Base-by-base conservation (phyloP, 2,888 invertebrate species). In the Andrena praecox region DNA sequence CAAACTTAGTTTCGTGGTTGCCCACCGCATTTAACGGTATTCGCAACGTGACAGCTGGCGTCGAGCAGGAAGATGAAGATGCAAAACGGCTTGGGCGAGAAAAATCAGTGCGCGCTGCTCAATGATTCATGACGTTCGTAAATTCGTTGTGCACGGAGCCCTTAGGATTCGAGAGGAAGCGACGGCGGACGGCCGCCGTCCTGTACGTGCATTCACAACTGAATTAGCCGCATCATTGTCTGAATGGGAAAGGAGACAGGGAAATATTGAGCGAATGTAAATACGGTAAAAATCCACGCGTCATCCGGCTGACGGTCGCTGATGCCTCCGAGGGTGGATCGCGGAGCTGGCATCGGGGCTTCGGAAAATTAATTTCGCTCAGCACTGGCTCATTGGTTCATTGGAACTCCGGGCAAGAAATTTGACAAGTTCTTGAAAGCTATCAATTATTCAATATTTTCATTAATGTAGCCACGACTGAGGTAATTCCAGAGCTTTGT, bases 151-250 rank as follows among this genome's bases (percentile, higher is more conserved):
- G 56, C 42, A 59, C 54, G 12, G 29, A 50, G 68, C 50, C 75
- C 68, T 83, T 81, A 81, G 50, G 84, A 88, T 84, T 86, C 82
- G 82, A 88, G 68, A 86, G 86, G 88, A 80, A 82, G 60, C 87
- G 68, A 66, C 76, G 60, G 63, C 56, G 80, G 77, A 75, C 72
- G 72, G 62, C 69, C 80, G 72, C 27, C 64, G 35, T 10, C 48
- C 60, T 68, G 86, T 88, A 87, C 88, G 88, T 87, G 87, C 81
- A 70, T 72, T 82, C 87, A 86, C 87, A 84, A 80, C 64, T 77
- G 82, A 87, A 87, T 87, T 86, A 88, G 84, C 84, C 75, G 78
- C 78, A 77, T 86, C 86, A 86, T 87, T 88, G 88, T 88, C 78
- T 69, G 77, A 67, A 80, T 56, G 69, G 54, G 60, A 42, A 80